Base-by-base conservation (phyloP, 2,113 vertebrate genomes). In the Irena cyanogastra region DNA sequence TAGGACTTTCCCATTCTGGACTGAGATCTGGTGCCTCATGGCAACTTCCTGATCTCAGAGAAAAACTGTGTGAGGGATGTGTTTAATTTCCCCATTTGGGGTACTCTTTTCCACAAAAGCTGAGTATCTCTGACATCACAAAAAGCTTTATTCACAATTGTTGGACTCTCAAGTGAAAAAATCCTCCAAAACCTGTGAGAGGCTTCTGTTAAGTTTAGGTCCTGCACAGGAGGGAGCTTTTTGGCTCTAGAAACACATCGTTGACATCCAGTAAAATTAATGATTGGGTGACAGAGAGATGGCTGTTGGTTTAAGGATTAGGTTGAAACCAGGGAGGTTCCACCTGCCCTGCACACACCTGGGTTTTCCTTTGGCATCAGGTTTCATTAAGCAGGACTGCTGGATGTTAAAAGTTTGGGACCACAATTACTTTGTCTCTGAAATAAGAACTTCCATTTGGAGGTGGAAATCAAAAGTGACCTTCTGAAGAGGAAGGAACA, bases 391-490 rank as follows among this genome's bases (percentile, higher is more conserved):
- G 66, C 57, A 35, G 37, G 16, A 16, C 6, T 41, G 54, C 37
- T 37, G 13, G 2, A 10, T 7, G n/a, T 49, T 70, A 6, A 54
- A 85, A 85, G 31, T 75, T 44, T 35, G 93, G 85, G 52, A 77
- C 24, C 68, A 23, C 1, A 0, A 53, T 47, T 18, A 39, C 28
- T 94, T 90, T 56, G n/a, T 16, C 66, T 83, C 76, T 76, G 33
- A 66, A 94, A 60, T 15, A 31, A 66, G 42, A 66, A 33, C 59
- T 89, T 77, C 45, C 33, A 21, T 93, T 82, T 18, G 16, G 74
- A 71, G 85, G 54, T 87, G 79, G 92, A 93, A 95, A 93, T 81
- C 90, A 94, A 96, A 96, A 92, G 83, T 78, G 90, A 56, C 93
- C 85, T 95, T 94, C 85, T 13, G 1, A 96, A 75, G 90, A 81